Base-by-base conservation (phyloP, 2,113 vertebrate species). In the Crotalus tigris region DNA sequence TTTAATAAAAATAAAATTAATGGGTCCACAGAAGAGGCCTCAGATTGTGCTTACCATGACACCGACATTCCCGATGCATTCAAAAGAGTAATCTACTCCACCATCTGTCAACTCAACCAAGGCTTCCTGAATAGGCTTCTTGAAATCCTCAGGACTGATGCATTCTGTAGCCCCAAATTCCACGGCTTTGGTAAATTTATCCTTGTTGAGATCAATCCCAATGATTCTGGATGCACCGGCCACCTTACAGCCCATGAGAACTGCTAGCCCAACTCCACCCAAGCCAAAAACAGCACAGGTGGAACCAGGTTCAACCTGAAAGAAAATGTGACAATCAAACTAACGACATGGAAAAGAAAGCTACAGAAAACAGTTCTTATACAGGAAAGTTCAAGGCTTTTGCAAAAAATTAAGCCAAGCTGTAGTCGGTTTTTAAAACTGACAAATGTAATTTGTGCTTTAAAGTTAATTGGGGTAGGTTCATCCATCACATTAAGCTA, bases 71-170 rank as follows among this genome's bases (percentile, higher is more conserved):
- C 98, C 98, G 0, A 98, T 98, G 88, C 98, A 98, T 92, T 98
- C 98, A 46, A 98, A 98, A 0, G 98, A 98, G 55, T 97, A 98
- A 90, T 98, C 98, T 9, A 98, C 98, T 0, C 98, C 98, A 7
- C 98, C 98, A 0, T 98, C 97, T 0, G 98, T 98, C 97, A 98
- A 96, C 91, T 98, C 98, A 59, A 94, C 39, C 85, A 98, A 96
- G 58, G 97, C 98, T 91, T 98, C 98, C 94, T 98, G 98, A 87
- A 98, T 97, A 44, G 98, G 96, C 64, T 98, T 98, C 92, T 94
- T 96, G 93, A 96, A 97, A 51, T 98, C 98, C 49, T 97, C 94
- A 46, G 98, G 98, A 93, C 93, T 98, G 58, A 98, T 94, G 92
- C 97, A 98, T 55, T 98, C 98, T 1, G 97, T 96, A 17, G 98